A percentile compares a stretch with the other conserved stretches of the same genome.
Conservation (phyloP, 2,113 vertebrate species). For the Cyanistes caeruleus region DNA sequence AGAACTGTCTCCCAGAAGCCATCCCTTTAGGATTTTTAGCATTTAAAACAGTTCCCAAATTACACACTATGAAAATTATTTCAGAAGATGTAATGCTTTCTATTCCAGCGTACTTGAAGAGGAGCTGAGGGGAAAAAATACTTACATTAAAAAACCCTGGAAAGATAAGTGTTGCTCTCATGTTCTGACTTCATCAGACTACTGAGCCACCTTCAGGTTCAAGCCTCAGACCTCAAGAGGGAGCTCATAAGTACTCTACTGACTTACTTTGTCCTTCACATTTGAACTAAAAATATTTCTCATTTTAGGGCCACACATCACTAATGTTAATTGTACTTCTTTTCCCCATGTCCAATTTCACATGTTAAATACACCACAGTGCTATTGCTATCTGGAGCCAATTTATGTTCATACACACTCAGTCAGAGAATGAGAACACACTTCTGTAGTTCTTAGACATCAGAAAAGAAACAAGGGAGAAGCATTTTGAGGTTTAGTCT, state of each 20-base stretch:
- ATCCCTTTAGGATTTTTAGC: not conserved
- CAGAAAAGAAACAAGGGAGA: not conserved
- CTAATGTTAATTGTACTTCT: not conserved
- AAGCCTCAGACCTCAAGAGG: not conserved
- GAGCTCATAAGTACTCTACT: not conserved
- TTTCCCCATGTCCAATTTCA: not conserved
- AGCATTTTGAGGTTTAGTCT: not conserved
- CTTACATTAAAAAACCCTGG: fast-evolving
- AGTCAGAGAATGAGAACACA: not conserved
- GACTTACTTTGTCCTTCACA: not conserved
- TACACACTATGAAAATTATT: not conserved
- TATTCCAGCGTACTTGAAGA: not conserved
- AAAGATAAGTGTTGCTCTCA: not conserved
- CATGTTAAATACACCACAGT: not conserved
- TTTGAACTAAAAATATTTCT: not conserved
- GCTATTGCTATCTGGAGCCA: not conserved
- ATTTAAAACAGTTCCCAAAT: not conserved
- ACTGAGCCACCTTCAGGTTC: not conserved
- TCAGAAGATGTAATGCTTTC: not conserved
- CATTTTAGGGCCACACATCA: not conserved
- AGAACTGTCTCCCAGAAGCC: not conserved
- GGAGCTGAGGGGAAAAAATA: not conserved
- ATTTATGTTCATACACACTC: not conserved
- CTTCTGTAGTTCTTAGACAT: not conserved
- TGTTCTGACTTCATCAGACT: not conserved